Evolutionary conservation across 1,140 invertebrate genomes (phyloP).

Genomic region (Heliconius himera): DNA sequence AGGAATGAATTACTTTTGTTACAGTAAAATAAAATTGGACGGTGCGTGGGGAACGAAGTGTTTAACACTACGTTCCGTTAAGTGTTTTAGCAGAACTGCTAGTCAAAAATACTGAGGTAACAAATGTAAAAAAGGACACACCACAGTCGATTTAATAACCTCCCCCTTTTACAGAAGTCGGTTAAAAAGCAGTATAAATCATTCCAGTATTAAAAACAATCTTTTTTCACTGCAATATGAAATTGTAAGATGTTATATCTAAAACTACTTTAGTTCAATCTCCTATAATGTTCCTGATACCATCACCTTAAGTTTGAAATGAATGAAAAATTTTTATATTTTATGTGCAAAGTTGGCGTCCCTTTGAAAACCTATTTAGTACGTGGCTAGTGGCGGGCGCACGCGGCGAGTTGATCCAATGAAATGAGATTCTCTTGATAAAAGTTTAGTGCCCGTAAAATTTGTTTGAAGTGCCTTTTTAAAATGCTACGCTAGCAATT

Average conservation of each 20-base stretch:
- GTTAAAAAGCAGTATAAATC: too few relatives aligned
- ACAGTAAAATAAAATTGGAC: too few relatives aligned
- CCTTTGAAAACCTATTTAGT: conserved; percentile 29
- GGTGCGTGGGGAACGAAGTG: too few relatives aligned
- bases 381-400: conserved; percentile 11
- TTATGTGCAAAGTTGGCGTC: conserved; percentile 27
- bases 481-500: background rate
- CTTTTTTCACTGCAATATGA: background rate
- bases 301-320: background rate
- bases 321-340: conserved; percentile 14
- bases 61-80: too few relatives aligned
- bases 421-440: conserved; percentile 34
- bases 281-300: background rate
- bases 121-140: too few relatives aligned
- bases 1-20: too few relatives aligned
- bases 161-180: too few relatives aligned
- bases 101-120: too few relatives aligned
- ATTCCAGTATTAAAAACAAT: background rate
- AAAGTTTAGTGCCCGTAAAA: conserved; percentile 26
- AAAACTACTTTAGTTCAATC: background rate
- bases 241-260: background rate
- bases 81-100: too few relatives aligned
- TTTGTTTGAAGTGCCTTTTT: conserved; percentile 13
- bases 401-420: conserved; percentile 17
- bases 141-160: too few relatives aligned